These are phyloP conservation scores for Papilio machaon DNA, from an alignment of 1,140 invertebrate species.

Conservation along the genomic window DNA sequence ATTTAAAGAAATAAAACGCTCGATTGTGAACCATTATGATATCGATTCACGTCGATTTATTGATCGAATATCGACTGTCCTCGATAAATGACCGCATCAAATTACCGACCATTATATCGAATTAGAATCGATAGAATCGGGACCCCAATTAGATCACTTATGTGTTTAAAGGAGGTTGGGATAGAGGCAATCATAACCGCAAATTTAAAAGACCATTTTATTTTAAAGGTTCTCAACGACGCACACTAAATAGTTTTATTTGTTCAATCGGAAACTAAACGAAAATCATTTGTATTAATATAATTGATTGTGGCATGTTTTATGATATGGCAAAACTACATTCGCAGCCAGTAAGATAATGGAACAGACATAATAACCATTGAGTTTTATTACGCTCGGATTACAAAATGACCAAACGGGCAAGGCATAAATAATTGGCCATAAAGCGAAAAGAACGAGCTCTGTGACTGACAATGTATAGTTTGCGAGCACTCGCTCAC, in stretches of 20 bases:
- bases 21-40: constrained; percentile 74
- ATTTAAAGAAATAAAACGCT: constrained; percentile 81
- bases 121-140: constrained; percentile 80
- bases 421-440: constrained; percentile 68
- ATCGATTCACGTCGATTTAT: constrained; percentile 80
- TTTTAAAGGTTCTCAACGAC: constrained; percentile 41
- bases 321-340: constrained; percentile 53
- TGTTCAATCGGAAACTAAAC: not conserved
- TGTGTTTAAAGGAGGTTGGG: constrained; percentile 80
- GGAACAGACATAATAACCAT: constrained; percentile 68
- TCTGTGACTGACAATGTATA: constrained; percentile 65
- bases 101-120: constrained; percentile 79
- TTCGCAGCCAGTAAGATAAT: constrained; percentile 62
- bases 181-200: constrained; percentile 71
- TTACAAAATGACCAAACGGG: constrained; percentile 71
- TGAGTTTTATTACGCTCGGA: constrained; percentile 71
- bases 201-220: constrained; percentile 58
- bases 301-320: constrained; percentile 42
- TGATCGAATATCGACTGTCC: constrained; percentile 80
- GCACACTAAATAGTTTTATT: not conserved
- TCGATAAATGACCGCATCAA: constrained; percentile 76
- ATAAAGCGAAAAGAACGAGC: constrained; percentile 68
- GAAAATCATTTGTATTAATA: constrained; percentile 29
- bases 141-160: constrained; percentile 81
- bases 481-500: constrained; percentile 41